A percentile compares a stretch with the other conserved stretches of the same genome.
Conservation (phyloP, 2,888 invertebrate genomes). For the Thecocarcelia acutangulata region DNA sequence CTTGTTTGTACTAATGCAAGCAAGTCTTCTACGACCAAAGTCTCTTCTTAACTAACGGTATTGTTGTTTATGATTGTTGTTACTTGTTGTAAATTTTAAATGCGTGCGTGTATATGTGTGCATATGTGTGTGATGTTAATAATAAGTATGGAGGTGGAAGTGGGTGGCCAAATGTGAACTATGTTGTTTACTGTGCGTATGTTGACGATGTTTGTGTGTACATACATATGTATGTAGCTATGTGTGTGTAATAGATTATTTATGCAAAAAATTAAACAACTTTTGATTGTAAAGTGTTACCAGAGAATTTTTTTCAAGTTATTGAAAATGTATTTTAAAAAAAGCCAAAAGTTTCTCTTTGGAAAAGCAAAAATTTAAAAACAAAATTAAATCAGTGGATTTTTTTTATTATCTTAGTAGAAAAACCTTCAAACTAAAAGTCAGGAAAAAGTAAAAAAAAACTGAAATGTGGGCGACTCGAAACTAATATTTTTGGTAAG, state of each 20-base stretch:
- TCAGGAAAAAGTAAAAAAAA: too few relatives aligned
- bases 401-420: too few relatives aligned
- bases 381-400: too few relatives aligned
- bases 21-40: slow-evolving; percentile 28
- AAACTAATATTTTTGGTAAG: too few relatives aligned
- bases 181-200: slow-evolving; percentile 29
- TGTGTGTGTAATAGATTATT: slow-evolving; percentile 44
- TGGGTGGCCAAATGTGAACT: not conserved
- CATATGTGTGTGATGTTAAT: not conserved
- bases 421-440: too few relatives aligned
- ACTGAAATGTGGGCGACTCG: too few relatives aligned
- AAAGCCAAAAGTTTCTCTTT: too few relatives aligned
- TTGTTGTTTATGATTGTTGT: slow-evolving; percentile 65
- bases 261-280: slow-evolving; percentile 48
- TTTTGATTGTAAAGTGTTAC: slow-evolving; percentile 39
- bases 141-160: too few relatives aligned
- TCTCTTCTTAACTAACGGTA: slow-evolving; percentile 63
- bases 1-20: slow-evolving; percentile 43
- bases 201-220: not conserved
- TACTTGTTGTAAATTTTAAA: slow-evolving; percentile 48
- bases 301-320: slow-evolving; percentile 3
- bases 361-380: too few relatives aligned
- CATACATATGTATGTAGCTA: too few relatives aligned
- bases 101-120: slow-evolving; percentile 6
- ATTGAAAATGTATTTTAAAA: too few relatives aligned